Conservation (phyloP, 2,113 vertebrate species). For the Otus sunia region DNA sequence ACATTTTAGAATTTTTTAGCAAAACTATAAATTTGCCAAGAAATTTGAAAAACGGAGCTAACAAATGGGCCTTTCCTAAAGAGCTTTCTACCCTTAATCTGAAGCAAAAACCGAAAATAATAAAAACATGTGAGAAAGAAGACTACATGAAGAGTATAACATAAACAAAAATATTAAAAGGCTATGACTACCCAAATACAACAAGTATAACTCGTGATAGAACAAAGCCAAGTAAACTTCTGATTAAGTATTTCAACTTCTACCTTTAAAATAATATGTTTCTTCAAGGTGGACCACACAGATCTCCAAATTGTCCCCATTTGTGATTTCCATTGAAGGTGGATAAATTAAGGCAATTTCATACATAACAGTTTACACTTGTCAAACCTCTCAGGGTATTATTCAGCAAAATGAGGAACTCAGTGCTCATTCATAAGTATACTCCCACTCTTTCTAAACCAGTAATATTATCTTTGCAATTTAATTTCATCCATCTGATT, state of each 20-base stretch:
- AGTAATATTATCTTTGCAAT: not conserved
- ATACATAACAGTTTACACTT: not conserved
- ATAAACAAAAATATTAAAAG: not conserved
- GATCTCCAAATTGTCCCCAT: not conserved
- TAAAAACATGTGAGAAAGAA: not conserved
- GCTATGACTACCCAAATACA: not conserved
- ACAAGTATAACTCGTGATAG: not conserved
- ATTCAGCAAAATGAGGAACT: not conserved
- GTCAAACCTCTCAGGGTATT: not conserved
- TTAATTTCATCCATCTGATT: not conserved
- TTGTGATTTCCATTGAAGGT: not conserved
- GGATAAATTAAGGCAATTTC: not conserved
- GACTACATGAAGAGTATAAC: not conserved
- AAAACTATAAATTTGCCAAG: not conserved
- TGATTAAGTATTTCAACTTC: not conserved
- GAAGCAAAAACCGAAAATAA: not conserved
- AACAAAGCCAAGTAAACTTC: not conserved
- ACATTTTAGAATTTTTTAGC: not conserved
- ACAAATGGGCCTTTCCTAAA: not conserved
- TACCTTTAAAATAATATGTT: not conserved
- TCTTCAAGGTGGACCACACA: not conserved
- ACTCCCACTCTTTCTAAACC: not conserved
- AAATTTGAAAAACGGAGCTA: not conserved
- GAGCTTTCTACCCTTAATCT: not conserved
- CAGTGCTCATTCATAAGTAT: not conserved